Conservation (phyloP, 1,140 invertebrate species). For the Musca domestica region DNA sequence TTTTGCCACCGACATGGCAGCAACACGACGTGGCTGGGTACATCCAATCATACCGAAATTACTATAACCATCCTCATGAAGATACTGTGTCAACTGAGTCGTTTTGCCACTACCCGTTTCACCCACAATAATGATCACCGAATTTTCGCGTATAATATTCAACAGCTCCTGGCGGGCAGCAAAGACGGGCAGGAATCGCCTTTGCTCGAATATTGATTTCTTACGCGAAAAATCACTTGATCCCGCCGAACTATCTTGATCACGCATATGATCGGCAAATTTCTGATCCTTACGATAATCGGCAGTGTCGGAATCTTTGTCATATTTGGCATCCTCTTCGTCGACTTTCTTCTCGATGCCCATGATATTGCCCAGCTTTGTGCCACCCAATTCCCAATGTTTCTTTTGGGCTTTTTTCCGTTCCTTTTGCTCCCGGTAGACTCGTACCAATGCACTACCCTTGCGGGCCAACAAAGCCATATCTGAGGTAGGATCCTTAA, state of each 20-base stretch:
- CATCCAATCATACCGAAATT: constrained; percentile 92
- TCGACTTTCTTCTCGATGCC: constrained; percentile 85
- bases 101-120: constrained; percentile 99
- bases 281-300: constrained; percentile 89
- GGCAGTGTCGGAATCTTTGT: constrained; percentile 62
- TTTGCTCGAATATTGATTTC: constrained; percentile 82
- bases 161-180: constrained; percentile 91
- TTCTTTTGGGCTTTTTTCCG: constrained; percentile 94
- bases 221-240: constrained; percentile 88
- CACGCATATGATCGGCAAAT: constrained; percentile 92
- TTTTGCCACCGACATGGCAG: constrained; percentile 99
- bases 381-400: constrained; percentile 98
- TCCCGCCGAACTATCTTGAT: constrained; percentile 60
- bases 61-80: constrained; percentile 97
- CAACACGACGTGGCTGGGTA: constrained; percentile 90
- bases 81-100: constrained; percentile 92
- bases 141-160: constrained; percentile 93
- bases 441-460: constrained; percentile 86
- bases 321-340: constrained; percentile 64
- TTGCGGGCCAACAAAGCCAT: constrained; percentile 97
- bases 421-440: constrained; percentile 94
- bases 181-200: constrained; percentile 93
- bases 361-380: constrained; percentile 96
- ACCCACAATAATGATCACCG: constrained; percentile 92
- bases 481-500: constrained; percentile 93